Conservation (phyloP, 2,888 invertebrate species). For the Clepsis dumicolana region DNA sequence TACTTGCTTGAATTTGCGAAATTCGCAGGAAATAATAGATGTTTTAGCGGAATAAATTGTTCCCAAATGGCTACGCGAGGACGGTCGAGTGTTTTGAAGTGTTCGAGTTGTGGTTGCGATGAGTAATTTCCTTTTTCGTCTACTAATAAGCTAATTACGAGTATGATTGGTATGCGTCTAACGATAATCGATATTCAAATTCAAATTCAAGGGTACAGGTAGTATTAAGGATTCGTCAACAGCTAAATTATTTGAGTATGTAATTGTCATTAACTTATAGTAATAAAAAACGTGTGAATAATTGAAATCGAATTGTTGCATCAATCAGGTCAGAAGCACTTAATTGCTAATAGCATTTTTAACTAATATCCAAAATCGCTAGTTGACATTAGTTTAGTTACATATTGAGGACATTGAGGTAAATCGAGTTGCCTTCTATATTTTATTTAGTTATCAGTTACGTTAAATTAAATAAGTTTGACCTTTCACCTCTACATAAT, state of each 20-base stretch:
- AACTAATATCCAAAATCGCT: neutral
- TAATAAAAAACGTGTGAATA: too few relatives aligned
- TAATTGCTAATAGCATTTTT: neutral
- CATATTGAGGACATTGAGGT: neutral
- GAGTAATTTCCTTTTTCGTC: too few relatives aligned
- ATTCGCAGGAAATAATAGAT: slow-evolving; percentile 30
- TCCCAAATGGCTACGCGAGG: neutral
- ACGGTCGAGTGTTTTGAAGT: slow-evolving; percentile 20
- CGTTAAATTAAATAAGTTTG: slow-evolving; percentile 1
- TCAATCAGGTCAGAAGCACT: neutral
- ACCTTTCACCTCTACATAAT: neutral
- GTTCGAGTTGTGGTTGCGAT: slow-evolving; percentile 20
- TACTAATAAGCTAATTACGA: too few relatives aligned
- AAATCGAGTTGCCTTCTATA: neutral
- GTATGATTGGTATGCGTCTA: too few relatives aligned
- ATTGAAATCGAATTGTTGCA: too few relatives aligned
- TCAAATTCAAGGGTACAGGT: too few relatives aligned
- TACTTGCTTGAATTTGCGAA: slow-evolving; percentile 32
- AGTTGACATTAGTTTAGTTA: neutral
- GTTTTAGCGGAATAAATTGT: slow-evolving; percentile 29
- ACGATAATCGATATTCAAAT: too few relatives aligned
- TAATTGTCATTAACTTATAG: too few relatives aligned
- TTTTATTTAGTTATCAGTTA: neutral
- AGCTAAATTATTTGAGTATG: too few relatives aligned
- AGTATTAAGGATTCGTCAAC: too few relatives aligned